A percentile compares a stretch with the other conserved stretches of the same genome.
Evolutionary conservation across 2,113 vertebrate genomes (phyloP).

Genomic region (Leptodactylus fuscus): DNA sequence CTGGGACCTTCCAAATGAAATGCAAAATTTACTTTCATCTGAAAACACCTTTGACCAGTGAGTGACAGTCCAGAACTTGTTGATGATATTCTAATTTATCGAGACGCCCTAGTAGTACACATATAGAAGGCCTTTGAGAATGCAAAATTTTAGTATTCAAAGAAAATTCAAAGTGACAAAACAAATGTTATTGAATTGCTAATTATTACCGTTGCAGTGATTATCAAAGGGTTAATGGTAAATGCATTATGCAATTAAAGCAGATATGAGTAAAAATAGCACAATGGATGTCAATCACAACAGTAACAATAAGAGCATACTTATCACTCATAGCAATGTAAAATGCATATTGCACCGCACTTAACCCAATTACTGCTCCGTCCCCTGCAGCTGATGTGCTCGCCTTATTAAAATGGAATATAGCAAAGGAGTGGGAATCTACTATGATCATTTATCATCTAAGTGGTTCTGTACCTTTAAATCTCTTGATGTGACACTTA

Average conservation of each 20-base stretch:
- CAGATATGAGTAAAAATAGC: not conserved
- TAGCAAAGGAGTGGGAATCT: not conserved
- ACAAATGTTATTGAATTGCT: not conserved
- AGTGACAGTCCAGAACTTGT: too few species aligned
- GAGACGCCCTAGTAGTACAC: too few species aligned
- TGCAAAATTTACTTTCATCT: too few species aligned
- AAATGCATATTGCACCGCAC: not conserved
- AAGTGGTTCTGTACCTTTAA: slow-evolving; percentile 1
- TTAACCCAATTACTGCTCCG: slow-evolving; percentile 1
- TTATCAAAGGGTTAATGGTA: not conserved
- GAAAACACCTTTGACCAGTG: too few species aligned
- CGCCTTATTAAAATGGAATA: not conserved
- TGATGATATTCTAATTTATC: too few species aligned
- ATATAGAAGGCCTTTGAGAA: too few species aligned
- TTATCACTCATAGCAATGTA: not conserved
- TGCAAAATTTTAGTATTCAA: too few species aligned
- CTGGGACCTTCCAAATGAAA: too few species aligned
- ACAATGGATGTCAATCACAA: not conserved
- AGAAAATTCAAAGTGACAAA: not conserved
- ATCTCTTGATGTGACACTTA: not conserved
- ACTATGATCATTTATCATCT: not conserved
- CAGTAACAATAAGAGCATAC: not conserved
- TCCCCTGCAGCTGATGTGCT: not conserved
- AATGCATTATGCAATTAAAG: not conserved
- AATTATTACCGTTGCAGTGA: not conserved